These are phyloP conservation scores for Epistrophella euchroma DNA, from an alignment of 2,888 invertebrate species.

Conservation along the genomic window DNA sequence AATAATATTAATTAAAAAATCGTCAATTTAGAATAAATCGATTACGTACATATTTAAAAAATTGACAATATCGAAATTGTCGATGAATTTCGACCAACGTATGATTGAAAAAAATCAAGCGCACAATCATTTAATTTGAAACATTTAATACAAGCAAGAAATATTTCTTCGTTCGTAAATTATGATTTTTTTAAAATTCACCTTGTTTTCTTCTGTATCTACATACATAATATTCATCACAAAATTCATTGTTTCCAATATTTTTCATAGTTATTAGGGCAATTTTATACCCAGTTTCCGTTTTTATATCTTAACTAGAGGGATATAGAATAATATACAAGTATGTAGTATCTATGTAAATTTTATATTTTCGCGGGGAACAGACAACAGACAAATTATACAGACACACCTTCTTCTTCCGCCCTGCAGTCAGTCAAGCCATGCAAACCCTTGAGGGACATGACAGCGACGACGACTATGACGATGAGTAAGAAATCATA, in stretches of 20 bases:
- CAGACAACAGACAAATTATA: slow-evolving; percentile 56
- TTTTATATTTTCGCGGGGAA: slow-evolving; percentile 22
- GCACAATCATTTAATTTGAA: too few species aligned
- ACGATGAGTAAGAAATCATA: slow-evolving; percentile 53
- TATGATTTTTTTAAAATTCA: background rate
- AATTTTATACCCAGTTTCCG: slow-evolving; percentile 51
- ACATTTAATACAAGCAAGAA: too few species aligned
- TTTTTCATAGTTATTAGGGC: slow-evolving; percentile 68
- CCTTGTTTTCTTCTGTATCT: background rate
- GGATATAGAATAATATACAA: slow-evolving; percentile 12
- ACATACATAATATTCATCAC: background rate
- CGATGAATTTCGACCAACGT: too few species aligned
- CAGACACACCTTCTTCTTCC: slow-evolving; percentile 2
- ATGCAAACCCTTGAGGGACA: slow-evolving; percentile 24
- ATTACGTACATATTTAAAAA: too few species aligned
- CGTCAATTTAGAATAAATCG: too few species aligned
- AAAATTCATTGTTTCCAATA: slow-evolving; percentile 50
- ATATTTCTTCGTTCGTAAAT: background rate
- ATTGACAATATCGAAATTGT: too few species aligned
- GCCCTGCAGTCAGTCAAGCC: slow-evolving; percentile 4
- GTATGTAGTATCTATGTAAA: background rate
- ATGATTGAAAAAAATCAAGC: too few species aligned
- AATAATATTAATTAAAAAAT: too few species aligned
- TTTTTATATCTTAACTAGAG: background rate
- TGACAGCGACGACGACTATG: slow-evolving; percentile 7